Base-by-base conservation (phyloP, 2,888 invertebrate genomes). In the Epirrhoe alternata region DNA sequence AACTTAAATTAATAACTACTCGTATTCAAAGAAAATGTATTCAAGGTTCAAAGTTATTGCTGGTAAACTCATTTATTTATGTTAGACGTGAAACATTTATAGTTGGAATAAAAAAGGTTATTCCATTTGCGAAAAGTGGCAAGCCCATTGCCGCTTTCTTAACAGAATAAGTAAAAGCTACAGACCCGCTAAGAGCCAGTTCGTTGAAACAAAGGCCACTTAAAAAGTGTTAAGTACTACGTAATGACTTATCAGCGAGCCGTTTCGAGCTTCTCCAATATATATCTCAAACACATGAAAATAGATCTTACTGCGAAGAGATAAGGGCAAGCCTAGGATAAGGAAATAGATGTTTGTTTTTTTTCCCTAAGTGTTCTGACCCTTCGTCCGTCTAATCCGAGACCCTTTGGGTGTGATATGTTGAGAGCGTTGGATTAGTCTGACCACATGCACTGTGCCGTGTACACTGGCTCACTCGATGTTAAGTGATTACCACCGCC, bases 161-260 rank as follows among this genome's bases (percentile, higher is more conserved):
- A 31, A 5, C 31, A 31, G 33, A 33, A 7, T 33, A 7, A 6
- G 33, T 38, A 38, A 38, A 10, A 38, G 38, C 38, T 38, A 38
- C 8, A 38, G 10, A 38, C 5, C 10, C 38, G 38, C 38, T 8
- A 8, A 38, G 38, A 38, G 10, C 38, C 10, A 38, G 38, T 45
- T 30, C n/a, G 45, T 30, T 45, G 24, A 45, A 45, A 49, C 17
- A 49, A 49, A 49, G 30, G 45, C 17, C 7, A 38, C 30, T 56
- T 47, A 31, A 57, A 57, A 51, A n/a, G 59, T 24, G 50, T 10
- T 59, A 51, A 59, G 51, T n/a, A n/a, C n/a, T n/a, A n/a, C n/a
- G n/a, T 51, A 38, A 51, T 51, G 5, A 14, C 47, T 54, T 59
- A 59, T 51, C 56, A 5, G 24, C 42, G 55, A 38, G 42, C 17